Base-by-base conservation (phyloP, 2,888 invertebrate genomes). In the Platycheirus rosarum region DNA sequence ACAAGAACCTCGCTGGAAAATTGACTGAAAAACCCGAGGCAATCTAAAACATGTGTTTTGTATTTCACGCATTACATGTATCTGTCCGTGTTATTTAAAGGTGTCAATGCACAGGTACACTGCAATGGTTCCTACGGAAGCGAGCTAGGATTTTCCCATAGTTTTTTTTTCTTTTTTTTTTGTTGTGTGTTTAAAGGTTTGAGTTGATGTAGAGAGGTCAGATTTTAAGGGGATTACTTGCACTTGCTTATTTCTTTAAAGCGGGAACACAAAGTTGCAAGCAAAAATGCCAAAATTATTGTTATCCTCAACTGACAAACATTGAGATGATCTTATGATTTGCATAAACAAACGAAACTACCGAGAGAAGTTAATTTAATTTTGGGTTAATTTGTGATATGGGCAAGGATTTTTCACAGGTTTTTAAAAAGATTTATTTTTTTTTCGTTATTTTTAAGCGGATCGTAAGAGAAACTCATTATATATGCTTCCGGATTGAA, bases 1-100 rank as follows among this genome's bases (percentile, higher is more conserved):
- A 60, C 44, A 65, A 55, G 48, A 60, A 26, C 60, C 53, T 65
- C 71, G 71, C 40, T 73, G 82, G 71, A 77, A 82, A 77, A 53
- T 71, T 44, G 63, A 32, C 14, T 32, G 77, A 66, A 77, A 82
- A 82, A 77, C 68, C 82, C 82, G 71, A 6, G 18, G 44, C 82
- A 82, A 82, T 82, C 82, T 82, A 68, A 77, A 82, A 82, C 82
- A 82, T 63, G 71, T 82, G 82, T 77, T 82, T 77, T 77, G 71
- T 65, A 80, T 80, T 71, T 76, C 57, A 46, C 70, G 42, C 44
- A 44, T 60, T 29, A n/a, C 37, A 16, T 9, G 6, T 37, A 1
- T 11, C 11, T 35, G 11, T 20, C 18, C 9, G 11, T 16, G 40
- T 2, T n/a, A 4, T 14, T 9, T 1, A 60, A 44, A 44, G 44